phyloP scores from a whole-genome alignment of 2,113 vertebrate species.

The Poeciliopsis turrubarensis region DNA sequence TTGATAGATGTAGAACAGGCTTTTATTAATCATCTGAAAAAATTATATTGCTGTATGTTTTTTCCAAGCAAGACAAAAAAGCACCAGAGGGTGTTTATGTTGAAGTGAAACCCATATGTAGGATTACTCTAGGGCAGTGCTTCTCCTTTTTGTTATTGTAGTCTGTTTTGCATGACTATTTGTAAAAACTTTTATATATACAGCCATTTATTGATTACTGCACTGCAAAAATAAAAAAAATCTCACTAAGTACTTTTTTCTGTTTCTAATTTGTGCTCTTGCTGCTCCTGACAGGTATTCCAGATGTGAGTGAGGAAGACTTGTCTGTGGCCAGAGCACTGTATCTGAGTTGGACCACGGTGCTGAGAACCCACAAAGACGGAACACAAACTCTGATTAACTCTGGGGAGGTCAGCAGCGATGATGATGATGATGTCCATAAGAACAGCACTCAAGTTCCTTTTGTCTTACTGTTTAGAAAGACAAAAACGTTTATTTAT shows the following conservation, averaged over 20 bases:
- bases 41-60: background rate
- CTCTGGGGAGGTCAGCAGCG: slow-evolving; percentile 85
- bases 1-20: background rate
- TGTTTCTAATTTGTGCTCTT: slow-evolving; percentile 4
- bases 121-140: slow-evolving; percentile 7
- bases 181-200: background rate
- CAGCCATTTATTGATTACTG: background rate
- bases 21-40: background rate
- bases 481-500: background rate
- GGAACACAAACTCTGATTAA: slow-evolving; percentile 83
- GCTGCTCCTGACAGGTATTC: slow-evolving; percentile 81
- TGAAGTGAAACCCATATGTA: slow-evolving; percentile 14
- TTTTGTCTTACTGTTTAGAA: background rate
- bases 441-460: background rate
- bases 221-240: too few relatives aligned
- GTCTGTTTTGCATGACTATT: slow-evolving; percentile 4
- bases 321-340: slow-evolving; percentile 80
- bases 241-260: too few relatives aligned
- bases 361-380: slow-evolving; percentile 80
- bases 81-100: slow-evolving; percentile 43
- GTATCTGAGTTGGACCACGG: slow-evolving; percentile 81
- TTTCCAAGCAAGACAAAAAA: background rate
- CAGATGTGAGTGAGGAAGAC: slow-evolving; percentile 85
- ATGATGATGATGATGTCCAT: background rate
- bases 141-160: slow-evolving; percentile 16